Evolutionary conservation across 2,888 invertebrate species (phyloP).

Genomic region (Diadegma fenestrale): DNA sequence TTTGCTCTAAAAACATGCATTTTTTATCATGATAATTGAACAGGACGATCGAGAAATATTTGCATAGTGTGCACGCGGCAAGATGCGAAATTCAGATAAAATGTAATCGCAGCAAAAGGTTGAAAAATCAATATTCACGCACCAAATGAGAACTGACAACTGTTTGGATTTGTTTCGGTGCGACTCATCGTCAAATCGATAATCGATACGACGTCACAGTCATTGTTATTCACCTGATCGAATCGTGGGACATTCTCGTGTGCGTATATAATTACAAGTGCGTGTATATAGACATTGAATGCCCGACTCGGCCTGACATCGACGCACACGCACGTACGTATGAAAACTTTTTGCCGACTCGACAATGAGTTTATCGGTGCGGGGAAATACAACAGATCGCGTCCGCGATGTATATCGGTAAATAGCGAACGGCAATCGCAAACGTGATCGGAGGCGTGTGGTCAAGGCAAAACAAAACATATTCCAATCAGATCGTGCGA

Average conservation of each 20-base stretch:
- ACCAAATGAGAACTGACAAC: conserved; percentile 1
- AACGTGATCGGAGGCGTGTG: background rate
- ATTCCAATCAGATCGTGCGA: background rate
- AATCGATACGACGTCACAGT: conserved; percentile 28
- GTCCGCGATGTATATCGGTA: background rate
- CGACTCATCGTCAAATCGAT: conserved; percentile 36
- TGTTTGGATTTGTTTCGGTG: background rate
- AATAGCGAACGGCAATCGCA: conserved; percentile 1
- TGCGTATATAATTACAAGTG: conserved; percentile 20
- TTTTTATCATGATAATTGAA: background rate
- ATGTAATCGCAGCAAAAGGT: background rate
- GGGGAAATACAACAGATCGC: background rate
- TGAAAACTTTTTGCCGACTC: background rate
- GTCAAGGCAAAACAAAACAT: conserved; percentile 9
- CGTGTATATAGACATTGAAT: conserved; percentile 3
- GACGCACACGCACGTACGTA: background rate
- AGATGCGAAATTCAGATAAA: background rate
- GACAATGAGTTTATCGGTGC: conserved; percentile 29
- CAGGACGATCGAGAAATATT: background rate
- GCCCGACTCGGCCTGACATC: background rate
- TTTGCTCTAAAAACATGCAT: background rate
- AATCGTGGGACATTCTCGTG: background rate
- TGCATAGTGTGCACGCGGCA: background rate
- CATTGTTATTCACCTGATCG: conserved; percentile 10
- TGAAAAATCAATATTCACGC: background rate